Evolutionary conservation across 2,888 invertebrate genomes (phyloP).

Genomic region (Parnassius smintheus): DNA sequence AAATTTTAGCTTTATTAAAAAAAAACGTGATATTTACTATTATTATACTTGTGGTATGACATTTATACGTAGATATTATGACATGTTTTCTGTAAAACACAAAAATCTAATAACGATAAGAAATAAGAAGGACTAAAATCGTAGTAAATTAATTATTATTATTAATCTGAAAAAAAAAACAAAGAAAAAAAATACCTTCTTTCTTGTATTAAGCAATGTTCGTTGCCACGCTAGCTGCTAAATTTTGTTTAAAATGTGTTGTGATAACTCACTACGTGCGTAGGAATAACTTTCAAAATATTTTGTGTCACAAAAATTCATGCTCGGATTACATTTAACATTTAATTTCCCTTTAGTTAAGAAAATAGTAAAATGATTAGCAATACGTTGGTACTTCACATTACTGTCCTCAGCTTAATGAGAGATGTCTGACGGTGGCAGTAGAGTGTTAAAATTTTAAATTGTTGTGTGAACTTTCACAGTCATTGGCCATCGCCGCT

Average conservation of each 20-base stretch:
- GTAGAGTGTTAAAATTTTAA: conserved; percentile 73
- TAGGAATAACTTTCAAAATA: neutral
- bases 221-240: too few species aligned
- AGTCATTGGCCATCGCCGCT: conserved; percentile 58
- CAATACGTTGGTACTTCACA: conserved; percentile 52
- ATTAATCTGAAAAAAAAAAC: too few species aligned
- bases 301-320: conserved; percentile 1
- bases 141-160: too few species aligned
- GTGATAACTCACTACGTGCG: neutral
- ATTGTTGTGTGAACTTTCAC: conserved; percentile 81
- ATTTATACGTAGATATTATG: too few species aligned
- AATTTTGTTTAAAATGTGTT: too few species aligned
- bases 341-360: conserved; percentile 48
- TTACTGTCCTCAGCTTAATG: conserved; percentile 55
- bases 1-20: conserved; percentile 62
- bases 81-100: too few species aligned
- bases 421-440: conserved; percentile 59
- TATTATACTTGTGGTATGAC: too few species aligned
- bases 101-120: too few species aligned
- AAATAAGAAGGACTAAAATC: too few species aligned
- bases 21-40: conserved; percentile 18
- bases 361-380: conserved; percentile 71
- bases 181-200: too few species aligned
- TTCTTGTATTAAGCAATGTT: too few species aligned
- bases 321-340: conserved; percentile 23